A percentile compares a stretch with the other conserved stretches of the same genome.
These are phyloP conservation scores for Drosophila kuntzei DNA, from an alignment of 2,888 invertebrate genomes.

Conservation along the genomic window DNA sequence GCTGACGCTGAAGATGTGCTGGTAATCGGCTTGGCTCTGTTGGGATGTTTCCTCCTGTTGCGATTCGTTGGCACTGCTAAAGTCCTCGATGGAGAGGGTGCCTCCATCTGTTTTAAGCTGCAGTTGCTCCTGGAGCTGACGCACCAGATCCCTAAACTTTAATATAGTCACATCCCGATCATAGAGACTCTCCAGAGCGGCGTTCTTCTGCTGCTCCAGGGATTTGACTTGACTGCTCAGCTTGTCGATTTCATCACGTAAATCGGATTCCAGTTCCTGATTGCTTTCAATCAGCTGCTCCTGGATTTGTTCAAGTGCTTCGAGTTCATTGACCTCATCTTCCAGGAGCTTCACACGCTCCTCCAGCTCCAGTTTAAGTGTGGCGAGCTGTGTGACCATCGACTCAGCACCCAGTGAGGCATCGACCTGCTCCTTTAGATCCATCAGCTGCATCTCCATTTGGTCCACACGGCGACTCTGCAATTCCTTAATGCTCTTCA, in stretches of 20 bases:
- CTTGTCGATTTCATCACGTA: slow-evolving; percentile 97
- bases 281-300: slow-evolving; percentile 98
- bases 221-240: slow-evolving; percentile 93
- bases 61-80: slow-evolving; percentile 79
- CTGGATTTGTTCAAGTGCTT: slow-evolving; percentile 96
- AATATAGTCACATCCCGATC: slow-evolving; percentile 97
- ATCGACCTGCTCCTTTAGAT: slow-evolving; percentile 97
- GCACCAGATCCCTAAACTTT: slow-evolving; percentile 97
- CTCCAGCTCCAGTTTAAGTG: slow-evolving; percentile 96
- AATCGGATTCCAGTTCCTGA: slow-evolving; percentile 95
- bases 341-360: slow-evolving; percentile 94
- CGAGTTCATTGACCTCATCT: slow-evolving; percentile 96
- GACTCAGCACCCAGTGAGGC: slow-evolving; percentile 99
- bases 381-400: slow-evolving; percentile 98
- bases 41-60: slow-evolving; percentile 81
- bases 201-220: slow-evolving; percentile 93
- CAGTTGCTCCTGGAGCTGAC: slow-evolving; percentile 93
- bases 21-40: slow-evolving; percentile 89
- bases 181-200: slow-evolving; percentile 94
- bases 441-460: slow-evolving; percentile 94
- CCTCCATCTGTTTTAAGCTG: slow-evolving; percentile 88
- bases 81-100: slow-evolving; percentile 85
- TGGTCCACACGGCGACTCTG: slow-evolving; percentile 91
- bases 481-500: slow-evolving; percentile 94
- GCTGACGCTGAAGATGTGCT: slow-evolving; percentile 88